Evolutionary conservation across 1,140 invertebrate genomes (phyloP).

Genomic region (Rhopalosiphum padi): DNA sequence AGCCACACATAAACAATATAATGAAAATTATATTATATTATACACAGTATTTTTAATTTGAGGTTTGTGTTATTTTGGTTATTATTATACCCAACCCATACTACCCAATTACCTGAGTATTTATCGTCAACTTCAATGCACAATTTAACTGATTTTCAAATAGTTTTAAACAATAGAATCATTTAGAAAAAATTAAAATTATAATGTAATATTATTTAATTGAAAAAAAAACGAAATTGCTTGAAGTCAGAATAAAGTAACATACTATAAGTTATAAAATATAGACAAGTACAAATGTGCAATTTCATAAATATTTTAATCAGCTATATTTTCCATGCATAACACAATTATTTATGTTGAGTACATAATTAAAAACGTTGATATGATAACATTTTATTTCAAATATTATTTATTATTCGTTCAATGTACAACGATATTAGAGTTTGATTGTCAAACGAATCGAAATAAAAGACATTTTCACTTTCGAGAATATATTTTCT

Average conservation of each 20-base stretch:
- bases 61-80: neutral
- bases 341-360: neutral
- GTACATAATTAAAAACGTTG: neutral
- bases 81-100: neutral
- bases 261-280: too few relatives aligned
- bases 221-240: neutral
- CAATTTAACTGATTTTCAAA: conserved; percentile 2
- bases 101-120: too few relatives aligned
- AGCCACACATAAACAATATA: neutral
- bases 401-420: neutral
- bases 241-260: neutral
- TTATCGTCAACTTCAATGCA: neutral
- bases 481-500: too few relatives aligned
- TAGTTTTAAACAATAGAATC: neutral
- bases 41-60: neutral
- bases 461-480: neutral
- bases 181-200: neutral
- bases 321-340: neutral
- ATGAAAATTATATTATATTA: neutral
- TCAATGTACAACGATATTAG: neutral
- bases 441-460: neutral
- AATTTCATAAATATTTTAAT: neutral
- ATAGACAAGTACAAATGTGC: neutral
- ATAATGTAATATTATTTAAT: neutral
- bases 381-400: neutral